These are phyloP conservation scores for Meloidogyne floridensis DNA, from an alignment of 1,140 invertebrate species.

Conservation along the genomic window DNA sequence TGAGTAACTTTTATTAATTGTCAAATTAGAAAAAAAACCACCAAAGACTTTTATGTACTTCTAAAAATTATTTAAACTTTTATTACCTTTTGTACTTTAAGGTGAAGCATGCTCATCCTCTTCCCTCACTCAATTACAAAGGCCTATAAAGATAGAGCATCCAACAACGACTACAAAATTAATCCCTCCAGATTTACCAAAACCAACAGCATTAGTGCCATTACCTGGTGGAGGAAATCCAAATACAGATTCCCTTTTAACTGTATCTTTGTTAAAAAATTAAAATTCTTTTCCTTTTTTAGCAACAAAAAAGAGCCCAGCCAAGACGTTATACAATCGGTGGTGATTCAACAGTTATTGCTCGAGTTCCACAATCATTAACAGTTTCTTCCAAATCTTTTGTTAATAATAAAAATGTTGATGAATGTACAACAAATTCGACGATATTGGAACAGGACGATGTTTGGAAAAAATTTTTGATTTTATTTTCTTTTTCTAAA, in stretches of 20 bases:
- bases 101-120: not conserved
- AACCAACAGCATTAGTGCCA: constrained; percentile 33
- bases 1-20: too few relatives aligned
- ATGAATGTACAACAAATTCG: not conserved
- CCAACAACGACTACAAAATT: not conserved
- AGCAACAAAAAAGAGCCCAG: not conserved
- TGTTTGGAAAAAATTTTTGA: not conserved
- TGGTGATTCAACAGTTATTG: not conserved
- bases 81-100: not conserved
- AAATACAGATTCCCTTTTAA: not conserved
- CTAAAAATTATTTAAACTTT: too few relatives aligned
- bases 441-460: not conserved
- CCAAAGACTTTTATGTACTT: not conserved
- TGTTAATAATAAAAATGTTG: not conserved
- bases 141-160: not conserved
- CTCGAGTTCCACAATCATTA: not conserved
- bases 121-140: not conserved
- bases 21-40: too few relatives aligned
- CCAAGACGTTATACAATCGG: not conserved
- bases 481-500: too few relatives aligned
- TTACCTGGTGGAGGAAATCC: not conserved
- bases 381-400: not conserved
- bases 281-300: not conserved
- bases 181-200: constrained; percentile 19
- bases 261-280: not conserved